Conservation (phyloP, 2,797 vertebrate genomes). For the Pseudochirops corinnae region DNA sequence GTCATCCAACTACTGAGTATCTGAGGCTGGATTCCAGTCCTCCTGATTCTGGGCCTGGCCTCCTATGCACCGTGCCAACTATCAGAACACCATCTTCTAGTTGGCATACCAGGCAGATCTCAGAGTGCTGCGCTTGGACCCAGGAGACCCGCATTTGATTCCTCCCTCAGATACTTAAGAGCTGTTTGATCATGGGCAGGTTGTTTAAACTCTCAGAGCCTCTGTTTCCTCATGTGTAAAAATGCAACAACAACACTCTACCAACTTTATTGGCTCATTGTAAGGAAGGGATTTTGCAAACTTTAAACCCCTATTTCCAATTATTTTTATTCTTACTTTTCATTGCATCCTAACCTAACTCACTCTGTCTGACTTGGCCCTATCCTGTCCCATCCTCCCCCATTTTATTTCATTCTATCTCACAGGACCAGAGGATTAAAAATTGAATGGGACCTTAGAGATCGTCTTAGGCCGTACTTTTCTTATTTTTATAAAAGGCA, state of each 20-base stretch:
- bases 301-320: neutral
- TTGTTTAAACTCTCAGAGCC: neutral
- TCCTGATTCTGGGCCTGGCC: neutral
- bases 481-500: neutral
- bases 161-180: neutral
- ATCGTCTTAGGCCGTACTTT: neutral
- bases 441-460: neutral
- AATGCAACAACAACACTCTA: fast-evolving
- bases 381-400: no score
- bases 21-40: neutral
- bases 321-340: neutral
- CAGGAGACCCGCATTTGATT: fast-evolving
- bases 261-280: fast-evolving
- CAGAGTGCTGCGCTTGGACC: neutral
- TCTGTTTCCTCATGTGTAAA: neutral
- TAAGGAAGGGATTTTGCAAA: neutral
- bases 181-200: neutral
- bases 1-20: neutral
- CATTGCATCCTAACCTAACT: no score
- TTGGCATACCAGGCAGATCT: neutral
- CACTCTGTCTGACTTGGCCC: no score
- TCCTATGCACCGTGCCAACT: neutral
- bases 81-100: neutral
- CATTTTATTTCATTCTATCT: neutral
- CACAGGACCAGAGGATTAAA: neutral